These are phyloP conservation scores for Lates japonicus DNA, from an alignment of 2,797 vertebrate species.

Conservation along the genomic window DNA sequence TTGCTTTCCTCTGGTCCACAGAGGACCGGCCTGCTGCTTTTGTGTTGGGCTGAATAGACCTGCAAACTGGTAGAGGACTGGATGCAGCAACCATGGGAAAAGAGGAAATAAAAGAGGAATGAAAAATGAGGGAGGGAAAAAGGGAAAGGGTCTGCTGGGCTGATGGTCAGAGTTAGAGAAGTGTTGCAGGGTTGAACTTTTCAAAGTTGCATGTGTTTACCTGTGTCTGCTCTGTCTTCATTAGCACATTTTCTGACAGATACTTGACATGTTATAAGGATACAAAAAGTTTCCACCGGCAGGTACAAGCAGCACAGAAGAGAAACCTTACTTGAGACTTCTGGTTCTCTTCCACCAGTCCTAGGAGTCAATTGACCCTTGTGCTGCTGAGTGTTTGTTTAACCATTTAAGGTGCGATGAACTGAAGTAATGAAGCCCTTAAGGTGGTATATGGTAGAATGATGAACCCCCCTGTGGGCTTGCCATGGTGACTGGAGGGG, in stretches of 20 bases:
- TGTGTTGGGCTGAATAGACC: constrained; percentile 97
- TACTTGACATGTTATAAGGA: constrained; percentile 41
- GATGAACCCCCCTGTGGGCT: constrained; percentile 86
- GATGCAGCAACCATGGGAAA: constrained; percentile 84
- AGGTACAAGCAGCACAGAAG: constrained; percentile 21
- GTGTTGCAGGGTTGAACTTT: constrained; percentile 72
- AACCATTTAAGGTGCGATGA: constrained; percentile 92
- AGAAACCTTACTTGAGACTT: constrained; percentile 24
- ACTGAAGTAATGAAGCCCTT: constrained; percentile 92
- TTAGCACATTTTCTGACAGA: constrained; percentile 58
- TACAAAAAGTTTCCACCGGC: constrained; percentile 46
- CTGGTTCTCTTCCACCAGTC: constrained; percentile 67
- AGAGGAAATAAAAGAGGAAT: constrained; percentile 83
- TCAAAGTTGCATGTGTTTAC: constrained; percentile 75
- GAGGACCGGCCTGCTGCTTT: constrained; percentile 96
- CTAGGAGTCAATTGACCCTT: constrained; percentile 92
- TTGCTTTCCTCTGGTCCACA: constrained; percentile 96
- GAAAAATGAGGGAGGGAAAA: constrained; percentile 77
- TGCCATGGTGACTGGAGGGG: constrained; percentile 59
- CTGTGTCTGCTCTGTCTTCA: constrained; percentile 58
- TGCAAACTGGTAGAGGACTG: constrained; percentile 81
- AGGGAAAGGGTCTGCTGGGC: constrained; percentile 65
- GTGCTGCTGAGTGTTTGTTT: constrained; percentile 90
- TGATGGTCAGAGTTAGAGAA: constrained; percentile 70
- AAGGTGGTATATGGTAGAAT: constrained; percentile 92